Evolutionary conservation across 2,797 vertebrate genomes (phyloP).

Genomic region (Malacoraja senta): DNA sequence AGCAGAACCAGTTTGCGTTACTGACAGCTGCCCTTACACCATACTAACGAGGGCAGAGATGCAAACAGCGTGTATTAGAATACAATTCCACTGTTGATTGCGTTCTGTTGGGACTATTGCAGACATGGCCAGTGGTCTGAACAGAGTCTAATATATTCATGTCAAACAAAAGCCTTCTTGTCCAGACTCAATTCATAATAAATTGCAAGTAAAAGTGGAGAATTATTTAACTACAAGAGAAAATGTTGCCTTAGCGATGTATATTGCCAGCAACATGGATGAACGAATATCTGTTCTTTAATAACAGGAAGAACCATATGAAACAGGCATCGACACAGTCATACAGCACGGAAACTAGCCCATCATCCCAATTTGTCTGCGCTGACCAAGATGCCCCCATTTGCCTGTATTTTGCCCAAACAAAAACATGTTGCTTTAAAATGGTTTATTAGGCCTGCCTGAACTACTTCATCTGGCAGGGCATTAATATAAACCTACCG

Average conservation of each 20-base stretch:
- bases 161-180: neutral
- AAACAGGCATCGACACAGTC: neutral
- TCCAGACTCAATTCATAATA: neutral
- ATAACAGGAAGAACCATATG: neutral
- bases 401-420: too few species aligned
- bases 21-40: neutral
- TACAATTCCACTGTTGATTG: neutral
- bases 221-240: neutral
- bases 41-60: neutral
- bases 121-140: neutral
- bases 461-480: too few species aligned
- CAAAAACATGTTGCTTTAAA: too few species aligned
- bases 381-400: too few species aligned
- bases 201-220: neutral
- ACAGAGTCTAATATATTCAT: neutral
- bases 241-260: neutral
- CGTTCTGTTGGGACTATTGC: neutral
- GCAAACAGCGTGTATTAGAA: neutral
- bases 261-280: neutral
- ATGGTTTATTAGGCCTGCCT: too few species aligned
- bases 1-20: neutral
- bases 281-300: neutral
- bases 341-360: too few species aligned
- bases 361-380: too few species aligned
- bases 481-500: too few species aligned